phyloP scores from a whole-genome alignment of 2,888 invertebrate genomes.

The Nasonovia ribisnigri region DNA sequence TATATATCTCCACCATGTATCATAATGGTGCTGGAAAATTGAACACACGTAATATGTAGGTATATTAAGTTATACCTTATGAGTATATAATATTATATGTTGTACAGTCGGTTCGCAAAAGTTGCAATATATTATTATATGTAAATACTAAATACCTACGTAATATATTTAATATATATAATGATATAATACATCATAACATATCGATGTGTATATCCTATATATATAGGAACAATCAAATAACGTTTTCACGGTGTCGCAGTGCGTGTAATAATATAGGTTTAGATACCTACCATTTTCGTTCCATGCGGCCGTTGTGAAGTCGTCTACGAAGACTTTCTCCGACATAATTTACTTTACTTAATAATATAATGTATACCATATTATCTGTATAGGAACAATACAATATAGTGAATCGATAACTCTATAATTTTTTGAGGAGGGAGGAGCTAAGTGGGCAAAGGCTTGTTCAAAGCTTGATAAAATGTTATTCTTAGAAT shows the following conservation, averaged over 20 bases:
- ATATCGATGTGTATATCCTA: background rate
- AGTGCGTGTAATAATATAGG: background rate
- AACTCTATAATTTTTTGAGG: background rate
- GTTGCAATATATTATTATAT: background rate
- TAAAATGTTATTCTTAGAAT: background rate
- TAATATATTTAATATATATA: background rate
- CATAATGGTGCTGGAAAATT: background rate
- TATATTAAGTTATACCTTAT: too few relatives aligned
- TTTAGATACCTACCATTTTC: background rate
- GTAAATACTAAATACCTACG: background rate
- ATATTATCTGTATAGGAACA: background rate
- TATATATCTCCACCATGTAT: background rate
- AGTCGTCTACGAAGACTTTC: background rate
- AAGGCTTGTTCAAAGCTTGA: background rate
- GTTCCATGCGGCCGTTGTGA: background rate
- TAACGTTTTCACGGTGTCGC: background rate
- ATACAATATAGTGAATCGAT: background rate
- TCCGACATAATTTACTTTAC: background rate
- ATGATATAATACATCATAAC: background rate
- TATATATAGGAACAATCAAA: background rate
- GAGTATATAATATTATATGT: background rate
- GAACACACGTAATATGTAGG: background rate
- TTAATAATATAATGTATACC: background rate
- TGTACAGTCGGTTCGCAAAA: background rate
- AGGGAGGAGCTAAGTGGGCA: too few relatives aligned